Evolutionary conservation across 1,140 invertebrate genomes (phyloP).

Genomic region (Pantala flavescens): DNA sequence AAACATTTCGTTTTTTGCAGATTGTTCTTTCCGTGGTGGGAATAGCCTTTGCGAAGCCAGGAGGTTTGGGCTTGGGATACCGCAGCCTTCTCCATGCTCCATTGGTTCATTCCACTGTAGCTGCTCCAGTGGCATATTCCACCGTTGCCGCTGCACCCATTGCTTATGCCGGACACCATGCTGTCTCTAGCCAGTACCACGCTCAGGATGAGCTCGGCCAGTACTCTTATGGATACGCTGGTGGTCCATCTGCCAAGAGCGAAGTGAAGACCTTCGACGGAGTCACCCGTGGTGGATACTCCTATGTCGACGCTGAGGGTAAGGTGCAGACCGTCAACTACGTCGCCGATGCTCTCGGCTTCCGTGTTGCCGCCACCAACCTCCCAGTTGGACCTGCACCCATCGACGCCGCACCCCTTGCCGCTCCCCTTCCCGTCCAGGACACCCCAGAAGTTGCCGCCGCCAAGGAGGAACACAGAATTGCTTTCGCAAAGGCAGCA

Average conservation of each 20-base stretch:
- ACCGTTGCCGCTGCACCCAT: slow-evolving; percentile 14
- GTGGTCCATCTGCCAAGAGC: slow-evolving; percentile 26
- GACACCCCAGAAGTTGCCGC: slow-evolving; percentile 21
- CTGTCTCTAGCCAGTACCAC: slow-evolving; percentile 31
- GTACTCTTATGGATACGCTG: slow-evolving; percentile 31
- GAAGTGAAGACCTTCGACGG: slow-evolving; percentile 30
- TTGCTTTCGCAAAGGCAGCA: not conserved
- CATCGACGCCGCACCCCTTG: slow-evolving; percentile 16
- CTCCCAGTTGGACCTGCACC: slow-evolving; percentile 35
- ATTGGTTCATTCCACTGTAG: not conserved
- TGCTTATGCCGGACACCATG: not conserved
- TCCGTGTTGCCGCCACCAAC: slow-evolving; percentile 53
- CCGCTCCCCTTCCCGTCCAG: slow-evolving; percentile 10
- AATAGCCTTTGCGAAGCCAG: slow-evolving; percentile 24
- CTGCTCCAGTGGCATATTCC: slow-evolving; percentile 17
- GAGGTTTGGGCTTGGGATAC: not conserved
- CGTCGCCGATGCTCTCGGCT: slow-evolving; percentile 49
- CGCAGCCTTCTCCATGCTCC: not conserved
- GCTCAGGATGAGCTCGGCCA: slow-evolving; percentile 28
- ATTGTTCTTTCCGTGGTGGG: slow-evolving; percentile 27
- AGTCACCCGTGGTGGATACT: slow-evolving; percentile 31
- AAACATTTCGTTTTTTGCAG: slow-evolving; percentile 23
- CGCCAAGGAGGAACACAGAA: not conserved
- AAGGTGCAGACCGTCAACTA: slow-evolving; percentile 41
- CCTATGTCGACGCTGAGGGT: slow-evolving; percentile 40